Conservation (phyloP, 2,113 vertebrate species). For the Rhinoderma darwinii region DNA sequence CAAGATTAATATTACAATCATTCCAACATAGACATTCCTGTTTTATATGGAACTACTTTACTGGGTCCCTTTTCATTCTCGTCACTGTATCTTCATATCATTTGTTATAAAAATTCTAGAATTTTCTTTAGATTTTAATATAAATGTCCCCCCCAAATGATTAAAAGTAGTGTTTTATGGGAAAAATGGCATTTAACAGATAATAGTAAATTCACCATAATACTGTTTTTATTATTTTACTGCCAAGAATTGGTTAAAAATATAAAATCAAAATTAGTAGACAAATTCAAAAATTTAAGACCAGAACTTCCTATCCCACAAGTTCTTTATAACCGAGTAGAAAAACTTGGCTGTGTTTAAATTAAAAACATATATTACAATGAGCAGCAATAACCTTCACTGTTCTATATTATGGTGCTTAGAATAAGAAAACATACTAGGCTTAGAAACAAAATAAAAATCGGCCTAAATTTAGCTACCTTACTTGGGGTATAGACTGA, state of each 20-base stretch:
- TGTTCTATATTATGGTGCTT: background rate
- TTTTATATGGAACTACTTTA: background rate
- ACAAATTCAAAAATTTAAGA: conserved; percentile 63
- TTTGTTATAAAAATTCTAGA: no score
- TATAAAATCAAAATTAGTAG: conserved; percentile 5
- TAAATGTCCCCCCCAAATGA: background rate
- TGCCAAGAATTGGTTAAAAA: background rate
- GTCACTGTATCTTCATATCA: background rate
- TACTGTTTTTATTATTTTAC: conserved; percentile 14
- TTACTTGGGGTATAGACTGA: conserved; percentile 72
- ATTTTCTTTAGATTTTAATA: background rate
- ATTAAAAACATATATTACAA: conserved; percentile 5
- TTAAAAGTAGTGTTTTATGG: conserved; percentile 21
- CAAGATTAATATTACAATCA: conserved; percentile 13
- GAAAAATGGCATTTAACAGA: background rate
- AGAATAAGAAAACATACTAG: background rate
- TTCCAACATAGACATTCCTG: background rate
- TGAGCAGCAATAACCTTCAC: background rate
- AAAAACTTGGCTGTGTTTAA: conserved; percentile 50
- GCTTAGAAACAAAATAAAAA: background rate
- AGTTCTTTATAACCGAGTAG: conserved; percentile 29
- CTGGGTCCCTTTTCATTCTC: conserved; percentile 1
- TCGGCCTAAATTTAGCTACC: background rate
- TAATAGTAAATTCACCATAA: conserved; percentile 19
- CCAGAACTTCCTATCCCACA: conserved; percentile 54